A percentile compares a stretch with the other conserved stretches of the same genome.
Evolutionary conservation across 2,888 invertebrate species (phyloP).

Genomic region (Ornithoptera priamus): DNA sequence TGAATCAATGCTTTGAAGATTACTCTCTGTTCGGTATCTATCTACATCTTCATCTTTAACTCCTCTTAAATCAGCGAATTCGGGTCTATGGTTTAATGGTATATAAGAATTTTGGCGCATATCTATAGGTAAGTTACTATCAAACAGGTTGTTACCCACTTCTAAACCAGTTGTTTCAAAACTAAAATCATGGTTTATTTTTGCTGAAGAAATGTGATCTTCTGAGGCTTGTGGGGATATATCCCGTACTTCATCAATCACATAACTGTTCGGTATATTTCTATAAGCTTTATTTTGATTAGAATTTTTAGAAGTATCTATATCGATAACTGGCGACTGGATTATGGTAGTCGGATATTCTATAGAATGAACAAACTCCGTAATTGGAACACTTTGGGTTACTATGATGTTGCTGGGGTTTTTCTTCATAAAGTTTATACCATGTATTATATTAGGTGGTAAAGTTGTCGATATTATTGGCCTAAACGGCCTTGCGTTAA

Average conservation of each 20-base stretch:
- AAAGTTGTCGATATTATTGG: constrained; percentile 49
- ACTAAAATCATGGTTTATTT: constrained; percentile 63
- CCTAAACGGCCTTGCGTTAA: constrained; percentile 81
- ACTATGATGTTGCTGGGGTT: constrained; percentile 72
- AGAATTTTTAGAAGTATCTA: constrained; percentile 58
- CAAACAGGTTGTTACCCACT: constrained; percentile 61
- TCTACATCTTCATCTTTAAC: constrained; percentile 68
- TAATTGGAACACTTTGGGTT: constrained; percentile 83
- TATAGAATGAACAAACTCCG: constrained; percentile 84
- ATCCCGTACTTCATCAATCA: constrained; percentile 68
- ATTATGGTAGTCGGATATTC: constrained; percentile 86
- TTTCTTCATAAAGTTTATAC: constrained; percentile 57
- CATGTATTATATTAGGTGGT: constrained; percentile 49
- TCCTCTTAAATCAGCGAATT: constrained; percentile 69
- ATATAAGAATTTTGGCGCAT: constrained; percentile 47
- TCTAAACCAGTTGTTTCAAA: constrained; percentile 69
- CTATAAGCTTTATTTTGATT: constrained; percentile 67
- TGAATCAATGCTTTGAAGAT: constrained; percentile 78
- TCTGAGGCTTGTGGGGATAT: constrained; percentile 77
- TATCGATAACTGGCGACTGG: constrained; percentile 84
- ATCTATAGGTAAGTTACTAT: constrained; percentile 51
- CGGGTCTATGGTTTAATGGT: constrained; percentile 56
- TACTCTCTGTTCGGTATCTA: constrained; percentile 68
- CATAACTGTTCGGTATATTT: constrained; percentile 63
- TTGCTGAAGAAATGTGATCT: constrained; percentile 67